phyloP scores from a whole-genome alignment of 2,888 invertebrate genomes.

The Papilio demoleus region DNA sequence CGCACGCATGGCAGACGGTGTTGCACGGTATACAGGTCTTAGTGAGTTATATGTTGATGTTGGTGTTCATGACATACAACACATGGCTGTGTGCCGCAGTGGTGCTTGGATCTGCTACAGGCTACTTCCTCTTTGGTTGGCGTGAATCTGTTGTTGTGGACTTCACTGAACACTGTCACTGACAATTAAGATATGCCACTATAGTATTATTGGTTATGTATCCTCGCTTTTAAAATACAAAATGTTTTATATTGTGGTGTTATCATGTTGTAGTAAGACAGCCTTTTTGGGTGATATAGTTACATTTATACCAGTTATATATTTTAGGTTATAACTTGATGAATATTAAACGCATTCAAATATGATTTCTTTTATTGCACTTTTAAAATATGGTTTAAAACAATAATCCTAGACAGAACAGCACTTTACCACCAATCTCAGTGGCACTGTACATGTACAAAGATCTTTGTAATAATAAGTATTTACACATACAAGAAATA shows the following conservation, averaged over 20 bases:
- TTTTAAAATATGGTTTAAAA: no score
- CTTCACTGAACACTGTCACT: constrained; percentile 98
- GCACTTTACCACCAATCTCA: no score
- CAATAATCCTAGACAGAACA: no score
- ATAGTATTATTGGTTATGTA: constrained; percentile 62
- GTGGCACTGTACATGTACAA: no score
- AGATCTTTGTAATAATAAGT: not conserved
- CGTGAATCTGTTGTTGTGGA: constrained; percentile 96
- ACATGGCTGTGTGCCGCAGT: constrained; percentile 96
- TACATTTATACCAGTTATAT: constrained; percentile 74
- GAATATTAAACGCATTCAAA: constrained; percentile 63
- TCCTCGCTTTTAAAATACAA: constrained; percentile 66
- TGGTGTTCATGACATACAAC: constrained; percentile 99
- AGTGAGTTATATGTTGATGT: constrained; percentile 96
- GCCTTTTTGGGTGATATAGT: constrained; percentile 56
- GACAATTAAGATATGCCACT: constrained; percentile 62
- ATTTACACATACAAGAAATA: not conserved
- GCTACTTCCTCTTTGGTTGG: constrained; percentile 98
- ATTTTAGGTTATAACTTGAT: constrained; percentile 58
- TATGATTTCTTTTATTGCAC: constrained; percentile 30
- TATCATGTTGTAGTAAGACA: constrained; percentile 73
- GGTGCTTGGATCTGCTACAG: constrained; percentile 93
- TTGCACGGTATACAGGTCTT: constrained; percentile 95
- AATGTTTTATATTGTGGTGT: constrained; percentile 67
- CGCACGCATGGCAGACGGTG: constrained; percentile 93